phyloP scores from a whole-genome alignment of 2,888 invertebrate genomes.

The Orthonychiurus folsomi region DNA sequence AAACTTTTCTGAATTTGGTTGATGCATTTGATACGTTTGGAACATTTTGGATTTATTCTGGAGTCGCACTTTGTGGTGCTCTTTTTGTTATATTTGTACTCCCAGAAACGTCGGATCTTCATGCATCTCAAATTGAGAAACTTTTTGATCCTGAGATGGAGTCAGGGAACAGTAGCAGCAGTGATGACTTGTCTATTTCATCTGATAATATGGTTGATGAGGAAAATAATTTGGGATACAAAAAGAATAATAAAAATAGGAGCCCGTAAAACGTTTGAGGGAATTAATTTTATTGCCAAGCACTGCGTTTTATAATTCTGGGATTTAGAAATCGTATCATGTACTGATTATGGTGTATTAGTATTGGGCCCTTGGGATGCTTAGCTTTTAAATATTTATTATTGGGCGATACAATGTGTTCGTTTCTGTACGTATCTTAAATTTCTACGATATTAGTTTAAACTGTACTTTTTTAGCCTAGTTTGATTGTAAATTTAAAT shows the following conservation, averaged over 20 bases:
- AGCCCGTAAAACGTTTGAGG: neutral
- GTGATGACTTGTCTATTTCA: neutral
- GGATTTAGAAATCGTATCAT: too few relatives aligned
- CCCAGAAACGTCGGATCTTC: conserved; percentile 35
- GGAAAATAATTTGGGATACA: neutral
- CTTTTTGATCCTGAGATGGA: conserved; percentile 23
- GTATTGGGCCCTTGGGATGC: too few relatives aligned
- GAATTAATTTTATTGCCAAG: too few relatives aligned
- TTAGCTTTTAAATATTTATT: too few relatives aligned
- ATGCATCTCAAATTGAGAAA: conserved; percentile 36
- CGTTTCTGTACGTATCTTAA: too few relatives aligned
- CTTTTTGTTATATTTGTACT: conserved; percentile 31
- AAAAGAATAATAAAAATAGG: neutral
- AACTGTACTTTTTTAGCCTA: too few relatives aligned
- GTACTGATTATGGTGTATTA: too few relatives aligned
- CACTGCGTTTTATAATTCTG: too few relatives aligned
- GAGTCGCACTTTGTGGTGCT: conserved; percentile 24
- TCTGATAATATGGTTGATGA: neutral
- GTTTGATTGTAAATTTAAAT: too few relatives aligned
- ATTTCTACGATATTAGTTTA: too few relatives aligned
- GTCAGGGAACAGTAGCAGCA: conserved; percentile 2
- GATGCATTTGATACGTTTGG: conserved; percentile 33
- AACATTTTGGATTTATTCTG: conserved; percentile 37
- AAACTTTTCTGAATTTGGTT: conserved; percentile 33
- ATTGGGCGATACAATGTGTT: too few relatives aligned